These are phyloP conservation scores for Phymorhynchus buccinoides DNA, from an alignment of 1,140 invertebrate genomes.

Conservation along the genomic window DNA sequence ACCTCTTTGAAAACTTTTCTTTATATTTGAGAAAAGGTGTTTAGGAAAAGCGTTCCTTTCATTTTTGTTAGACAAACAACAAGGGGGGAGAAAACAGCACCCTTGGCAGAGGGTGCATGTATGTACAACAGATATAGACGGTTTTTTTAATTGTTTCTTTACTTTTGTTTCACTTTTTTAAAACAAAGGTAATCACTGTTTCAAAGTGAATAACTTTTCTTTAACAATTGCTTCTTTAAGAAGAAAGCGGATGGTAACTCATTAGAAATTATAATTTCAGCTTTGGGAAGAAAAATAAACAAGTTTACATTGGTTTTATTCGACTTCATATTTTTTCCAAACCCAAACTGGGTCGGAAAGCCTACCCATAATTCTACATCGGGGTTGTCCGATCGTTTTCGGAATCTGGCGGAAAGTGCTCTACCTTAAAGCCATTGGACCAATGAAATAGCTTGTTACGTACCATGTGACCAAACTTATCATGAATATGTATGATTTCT, in stretches of 20 bases:
- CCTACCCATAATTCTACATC: neutral
- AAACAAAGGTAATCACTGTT: neutral
- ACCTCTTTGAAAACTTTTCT: too few species aligned
- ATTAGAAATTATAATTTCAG: neutral
- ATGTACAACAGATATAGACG: too few species aligned
- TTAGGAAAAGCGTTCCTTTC: too few species aligned
- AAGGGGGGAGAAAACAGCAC: too few species aligned
- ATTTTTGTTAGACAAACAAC: too few species aligned
- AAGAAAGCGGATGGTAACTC: too few species aligned
- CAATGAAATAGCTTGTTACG: conserved; percentile 46
- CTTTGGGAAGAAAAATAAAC: too few species aligned
- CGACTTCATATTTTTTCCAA: neutral
- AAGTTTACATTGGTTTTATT: neutral
- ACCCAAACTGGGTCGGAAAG: neutral
- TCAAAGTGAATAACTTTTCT: neutral
- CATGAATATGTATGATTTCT: neutral
- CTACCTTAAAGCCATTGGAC: conserved; percentile 7
- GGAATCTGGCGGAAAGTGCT: neutral
- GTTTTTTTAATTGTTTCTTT: neutral
- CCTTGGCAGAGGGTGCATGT: too few species aligned
- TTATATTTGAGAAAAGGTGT: too few species aligned
- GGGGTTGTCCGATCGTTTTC: neutral
- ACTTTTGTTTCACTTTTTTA: neutral
- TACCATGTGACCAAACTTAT: conserved; percentile 57
- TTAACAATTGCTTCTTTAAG: neutral